Evolutionary conservation across 2,888 invertebrate genomes (phyloP), one percentile per base, ranked within the genome.

Genomic region (Erebia aethiops): DNA sequence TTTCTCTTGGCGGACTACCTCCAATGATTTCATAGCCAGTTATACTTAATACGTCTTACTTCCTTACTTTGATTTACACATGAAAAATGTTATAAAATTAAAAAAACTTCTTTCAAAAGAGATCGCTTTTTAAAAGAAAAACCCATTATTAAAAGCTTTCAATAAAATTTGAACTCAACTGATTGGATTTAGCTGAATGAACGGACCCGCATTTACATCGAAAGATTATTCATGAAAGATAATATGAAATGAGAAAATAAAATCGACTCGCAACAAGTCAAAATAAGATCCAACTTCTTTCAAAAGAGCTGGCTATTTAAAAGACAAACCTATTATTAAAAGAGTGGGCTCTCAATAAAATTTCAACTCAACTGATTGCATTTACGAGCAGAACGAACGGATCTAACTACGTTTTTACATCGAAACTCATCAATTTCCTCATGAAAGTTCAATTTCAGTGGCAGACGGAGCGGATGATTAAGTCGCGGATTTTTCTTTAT

Each of bases 391-490:
- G 62, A 66, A 68, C 62, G 65, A 66, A 68, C 62, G 65, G 69
- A 67, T 67, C 70, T 72, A 70, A 70, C 57, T 69, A 72, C 70
- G 68, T 69, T 71, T 75, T 74, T 63, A 75, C 73, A 75, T 69
- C 72, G 74, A 70, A 70, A 74, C 74, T 77, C 74, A 75, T 78
- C 77, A 76, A 78, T 77, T 77, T 76, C 73, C 73, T 69, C 76
- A 77, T 75, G 77, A 75, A 74, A 74, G 78, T 77, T 75, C 78
- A 78, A 77, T 79, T 77, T 76, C 70, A 75, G 77, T 72, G 72
- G 71, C 77, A 77, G 76, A 69, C 74, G 79, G 74, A 77, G 77
- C 78, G 76, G 70, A 76, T 78, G 79, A 77, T 77, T 77, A 77
- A 74, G 73, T 72, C 76, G 75, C 41, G 72, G 71, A 69, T 74